Base-by-base conservation (phyloP, 2,888 invertebrate species). In the Drosophila aldrichi region DNA sequence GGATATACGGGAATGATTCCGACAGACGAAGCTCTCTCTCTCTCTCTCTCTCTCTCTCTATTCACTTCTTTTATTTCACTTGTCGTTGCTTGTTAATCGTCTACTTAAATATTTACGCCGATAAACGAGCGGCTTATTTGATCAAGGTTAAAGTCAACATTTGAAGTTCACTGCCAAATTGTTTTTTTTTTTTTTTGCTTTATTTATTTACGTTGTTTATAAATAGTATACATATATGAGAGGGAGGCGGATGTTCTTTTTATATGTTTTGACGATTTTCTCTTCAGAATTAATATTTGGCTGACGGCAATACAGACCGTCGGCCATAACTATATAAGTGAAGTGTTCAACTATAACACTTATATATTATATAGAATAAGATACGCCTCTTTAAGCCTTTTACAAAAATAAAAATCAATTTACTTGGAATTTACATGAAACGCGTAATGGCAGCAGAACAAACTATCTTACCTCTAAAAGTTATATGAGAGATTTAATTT, bases 21-120 rank as follows among this genome's bases (percentile, higher is more conserved):
- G 8, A n/a, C 2, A 22, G 20, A 22, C 20, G 9, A 2, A 25
- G 6, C 22, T 36, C n/a, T 38, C 22, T 52, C 16, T 14, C 1
- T 38, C 38, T 2, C 38, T 38, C 16, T 40, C 38, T 40, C 40
- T 9, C 3, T n/a, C n/a, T 8, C 3, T 40, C 40, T 14, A 3
- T 25, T 25, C n/a, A 20, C 32, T 44, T 34, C 16, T 34, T 34
- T 7, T 14, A 20, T 18, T 32, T 25, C 38, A 40, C 40, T 70
- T 61, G 67, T 69, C 75, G 79, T 81, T 74, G 76, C 82, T 78
- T 89, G 79, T 86, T 86, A 83, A 83, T 68, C 77, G 79, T 64
- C 79, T 73, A 78, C 78, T 82, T 78, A 89, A 90, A 89, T 88
- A 89, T 90, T 90, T 88, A 74, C 84, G 69, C 78, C 88, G 88